Conservation (phyloP, 2,888 invertebrate species). For the Euplexia lucipara region DNA sequence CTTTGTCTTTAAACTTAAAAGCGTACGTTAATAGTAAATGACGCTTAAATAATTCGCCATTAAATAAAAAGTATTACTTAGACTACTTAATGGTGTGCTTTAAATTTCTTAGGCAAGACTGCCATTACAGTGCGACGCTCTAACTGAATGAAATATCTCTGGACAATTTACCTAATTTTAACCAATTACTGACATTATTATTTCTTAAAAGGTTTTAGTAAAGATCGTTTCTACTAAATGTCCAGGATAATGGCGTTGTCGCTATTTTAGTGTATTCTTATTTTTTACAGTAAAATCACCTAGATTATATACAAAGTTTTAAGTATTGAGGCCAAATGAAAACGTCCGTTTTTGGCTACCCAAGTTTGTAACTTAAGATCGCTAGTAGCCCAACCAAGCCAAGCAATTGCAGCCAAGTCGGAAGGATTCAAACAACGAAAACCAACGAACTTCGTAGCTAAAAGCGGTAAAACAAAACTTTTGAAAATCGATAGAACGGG, state of each 20-base stretch:
- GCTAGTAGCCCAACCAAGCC: too few species aligned
- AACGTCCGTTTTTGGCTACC: background rate
- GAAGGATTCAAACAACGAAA: constrained; percentile 42
- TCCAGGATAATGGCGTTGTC: constrained; percentile 16
- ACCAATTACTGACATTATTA: constrained; percentile 42
- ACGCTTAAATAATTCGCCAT: constrained; percentile 7
- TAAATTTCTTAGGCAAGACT: constrained; percentile 38
- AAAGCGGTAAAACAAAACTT: constrained; percentile 45
- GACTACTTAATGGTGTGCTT: constrained; percentile 43
- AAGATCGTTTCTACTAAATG: constrained; percentile 22
- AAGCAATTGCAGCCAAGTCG: too few species aligned
- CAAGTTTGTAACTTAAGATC: constrained; percentile 30
- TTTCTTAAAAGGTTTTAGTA: constrained; percentile 22
- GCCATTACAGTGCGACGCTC: constrained; percentile 50
- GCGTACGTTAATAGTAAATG: constrained; percentile 18
- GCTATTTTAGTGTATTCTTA: constrained; percentile 5
- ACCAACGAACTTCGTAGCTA: constrained; percentile 32
- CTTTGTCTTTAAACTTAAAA: constrained; percentile 8
- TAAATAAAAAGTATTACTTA: constrained; percentile 33
- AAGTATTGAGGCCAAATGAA: too few species aligned
- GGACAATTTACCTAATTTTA: constrained; percentile 46
- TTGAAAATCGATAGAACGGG: constrained; percentile 22
- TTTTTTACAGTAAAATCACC: constrained; percentile 1
- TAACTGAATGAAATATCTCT: constrained; percentile 48
- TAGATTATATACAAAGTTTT: too few species aligned